phyloP scores from a whole-genome alignment of 2,113 vertebrate species.

The Rattus norvegicus region GRCr8 NC_086036.1:19252501-19253000 shows the following conservation, averaged over 20 bases:
- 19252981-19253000: slow-evolving; percentile 10
- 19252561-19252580: neutral
- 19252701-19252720: rapidly evolving
- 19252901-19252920: neutral
- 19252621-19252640: too few species aligned
- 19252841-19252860: neutral
- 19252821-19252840: neutral
- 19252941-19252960: slow-evolving; percentile 16
- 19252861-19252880: neutral
- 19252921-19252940: neutral
- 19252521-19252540: neutral
- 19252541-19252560: neutral
- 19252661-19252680: neutral
- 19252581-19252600: neutral
- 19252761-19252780: too few species aligned
- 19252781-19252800: neutral
- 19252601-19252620: neutral
- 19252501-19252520: neutral
- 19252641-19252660: too few species aligned
- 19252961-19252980: neutral
- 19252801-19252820: neutral
- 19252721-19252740: too few species aligned
- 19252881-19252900: neutral
- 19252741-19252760: too few species aligned
- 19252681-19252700: neutral